Conservation (phyloP, 2,113 vertebrate species). For the Misgurnus mizolepis region DNA sequence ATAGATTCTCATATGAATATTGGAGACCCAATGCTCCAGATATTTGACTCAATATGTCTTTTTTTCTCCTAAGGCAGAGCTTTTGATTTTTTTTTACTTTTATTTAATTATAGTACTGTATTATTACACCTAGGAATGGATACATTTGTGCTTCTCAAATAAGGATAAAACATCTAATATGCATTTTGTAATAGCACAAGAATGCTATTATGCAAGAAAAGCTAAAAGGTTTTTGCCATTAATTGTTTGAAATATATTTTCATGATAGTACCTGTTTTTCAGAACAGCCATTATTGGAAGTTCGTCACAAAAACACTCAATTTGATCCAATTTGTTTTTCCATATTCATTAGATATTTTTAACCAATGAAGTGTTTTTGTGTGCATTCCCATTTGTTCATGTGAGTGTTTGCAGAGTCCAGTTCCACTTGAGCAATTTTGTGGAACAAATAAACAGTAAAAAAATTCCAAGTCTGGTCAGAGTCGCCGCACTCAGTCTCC, state of each 20-base stretch:
- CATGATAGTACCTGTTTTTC: neutral
- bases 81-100: neutral
- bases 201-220: neutral
- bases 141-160: too few species aligned
- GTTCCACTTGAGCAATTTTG: slow-evolving; percentile 29
- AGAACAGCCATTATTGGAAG: neutral
- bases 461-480: slow-evolving; percentile 68
- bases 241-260: neutral
- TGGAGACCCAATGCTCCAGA: neutral
- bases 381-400: neutral
- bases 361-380: slow-evolving; percentile 1
- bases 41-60: neutral
- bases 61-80: neutral
- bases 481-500: slow-evolving; percentile 72
- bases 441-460: slow-evolving; percentile 64
- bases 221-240: neutral
- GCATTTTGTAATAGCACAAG: neutral
- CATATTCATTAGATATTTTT: neutral
- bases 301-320: neutral
- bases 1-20: slow-evolving; percentile 11
- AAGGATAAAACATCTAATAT: neutral
- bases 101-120: too few species aligned
- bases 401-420: slow-evolving; percentile 20
- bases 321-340: neutral
- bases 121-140: too few species aligned